phyloP scores from a whole-genome alignment of 2,797 vertebrate species.

The Acipenser oxyrinchus region DNA sequence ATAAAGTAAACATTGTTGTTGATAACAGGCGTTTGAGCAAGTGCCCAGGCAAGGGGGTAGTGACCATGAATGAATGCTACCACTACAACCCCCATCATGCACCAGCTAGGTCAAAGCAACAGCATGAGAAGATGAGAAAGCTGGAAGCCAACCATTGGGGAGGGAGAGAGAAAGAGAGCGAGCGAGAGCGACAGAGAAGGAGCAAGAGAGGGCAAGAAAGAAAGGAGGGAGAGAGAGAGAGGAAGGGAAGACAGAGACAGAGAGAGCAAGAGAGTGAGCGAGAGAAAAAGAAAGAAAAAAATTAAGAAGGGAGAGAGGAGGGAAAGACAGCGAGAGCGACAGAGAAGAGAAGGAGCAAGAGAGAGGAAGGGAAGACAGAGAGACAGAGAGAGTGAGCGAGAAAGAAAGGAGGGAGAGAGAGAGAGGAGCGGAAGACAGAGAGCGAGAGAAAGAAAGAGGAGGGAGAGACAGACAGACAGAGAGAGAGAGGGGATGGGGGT shows the following conservation, averaged over 20 bases:
- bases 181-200: conserved; percentile 4
- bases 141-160: conserved; percentile 17
- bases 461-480: conserved; percentile 5
- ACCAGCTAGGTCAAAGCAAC: conserved; percentile 29
- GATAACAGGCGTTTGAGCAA: no score
- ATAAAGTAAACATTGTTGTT: no score
- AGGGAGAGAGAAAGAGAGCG: conserved; percentile 7
- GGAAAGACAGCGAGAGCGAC: neutral
- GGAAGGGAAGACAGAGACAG: neutral
- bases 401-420: neutral
- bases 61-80: no score
- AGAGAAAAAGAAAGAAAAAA: neutral
- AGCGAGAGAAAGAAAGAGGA: neutral
- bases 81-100: conserved; percentile 17
- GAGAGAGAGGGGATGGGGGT: conserved; percentile 5
- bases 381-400: neutral
- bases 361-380: neutral
- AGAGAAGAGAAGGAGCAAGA: neutral
- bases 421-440: neutral
- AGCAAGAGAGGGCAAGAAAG: no score
- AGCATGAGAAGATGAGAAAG: conserved; percentile 36
- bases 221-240: conserved; percentile 24
- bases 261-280: neutral
- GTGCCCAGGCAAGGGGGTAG: no score
- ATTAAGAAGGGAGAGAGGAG: neutral